A percentile compares a stretch with the other conserved stretches of the same genome.
Evolutionary conservation across 2,888 invertebrate species (phyloP).

Genomic region (Machimus rusticus): DNA sequence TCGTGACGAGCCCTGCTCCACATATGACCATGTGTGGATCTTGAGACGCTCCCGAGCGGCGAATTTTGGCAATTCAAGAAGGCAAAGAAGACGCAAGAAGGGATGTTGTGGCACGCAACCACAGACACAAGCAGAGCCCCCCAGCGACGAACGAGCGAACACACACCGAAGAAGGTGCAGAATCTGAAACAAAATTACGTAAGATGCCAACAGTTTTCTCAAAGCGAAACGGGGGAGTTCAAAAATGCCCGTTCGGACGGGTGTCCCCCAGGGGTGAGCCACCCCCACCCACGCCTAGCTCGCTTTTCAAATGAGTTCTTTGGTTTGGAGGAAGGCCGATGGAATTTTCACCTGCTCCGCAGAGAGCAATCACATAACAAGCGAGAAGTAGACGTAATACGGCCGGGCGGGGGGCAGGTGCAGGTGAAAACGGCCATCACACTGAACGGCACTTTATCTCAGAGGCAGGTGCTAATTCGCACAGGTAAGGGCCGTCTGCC

Average conservation of each 20-base stretch:
- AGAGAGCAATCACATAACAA: neutral
- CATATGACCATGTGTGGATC: neutral
- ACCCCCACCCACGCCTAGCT: neutral
- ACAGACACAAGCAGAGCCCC: neutral
- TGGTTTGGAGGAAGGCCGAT: neutral
- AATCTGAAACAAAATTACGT: slow-evolving; percentile 28
- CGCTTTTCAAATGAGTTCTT: neutral
- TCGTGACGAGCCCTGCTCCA: neutral
- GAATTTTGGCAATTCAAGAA: neutral
- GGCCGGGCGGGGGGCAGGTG: neutral
- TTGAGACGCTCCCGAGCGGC: neutral
- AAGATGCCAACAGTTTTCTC: slow-evolving; percentile 20
- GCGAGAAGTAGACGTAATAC: neutral
- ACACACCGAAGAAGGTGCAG: neutral
- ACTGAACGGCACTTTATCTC: neutral
- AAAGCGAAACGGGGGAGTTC: neutral
- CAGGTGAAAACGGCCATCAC: neutral
- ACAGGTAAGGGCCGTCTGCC: neutral
- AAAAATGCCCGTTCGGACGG: neutral
- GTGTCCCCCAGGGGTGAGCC: neutral
- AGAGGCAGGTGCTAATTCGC: neutral
- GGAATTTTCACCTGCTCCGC: neutral
- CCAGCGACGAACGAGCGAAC: neutral
- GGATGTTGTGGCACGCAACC: neutral
- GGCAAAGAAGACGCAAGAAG: neutral